Conservation (phyloP, 2,797 vertebrate species). For the Sebastes itinus region DNA sequence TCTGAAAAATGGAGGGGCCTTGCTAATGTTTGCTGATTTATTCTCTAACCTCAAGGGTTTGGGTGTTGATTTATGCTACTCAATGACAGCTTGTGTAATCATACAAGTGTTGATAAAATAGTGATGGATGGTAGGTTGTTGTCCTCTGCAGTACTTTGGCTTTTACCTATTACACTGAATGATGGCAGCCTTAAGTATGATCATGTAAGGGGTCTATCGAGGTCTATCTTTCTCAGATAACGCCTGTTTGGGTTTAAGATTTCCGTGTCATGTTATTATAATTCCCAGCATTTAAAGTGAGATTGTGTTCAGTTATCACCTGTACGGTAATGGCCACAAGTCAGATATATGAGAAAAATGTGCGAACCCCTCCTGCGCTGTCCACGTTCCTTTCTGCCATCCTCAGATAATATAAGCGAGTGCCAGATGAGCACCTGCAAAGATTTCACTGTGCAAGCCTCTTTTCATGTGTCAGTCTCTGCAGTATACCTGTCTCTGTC, state of each 20-base stretch:
- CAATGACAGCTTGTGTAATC: constrained; percentile 69
- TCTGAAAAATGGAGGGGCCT: constrained; percentile 72
- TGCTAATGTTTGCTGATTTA: constrained; percentile 78
- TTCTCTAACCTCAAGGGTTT: constrained; percentile 68
- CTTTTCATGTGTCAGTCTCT: not conserved
- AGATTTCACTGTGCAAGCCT: constrained; percentile 11
- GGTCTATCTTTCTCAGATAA: constrained; percentile 10
- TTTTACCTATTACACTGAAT: constrained; percentile 65
- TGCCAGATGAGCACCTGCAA: constrained; percentile 36
- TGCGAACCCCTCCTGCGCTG: not conserved
- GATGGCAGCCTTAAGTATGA: constrained; percentile 47
- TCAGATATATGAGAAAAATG: constrained; percentile 31
- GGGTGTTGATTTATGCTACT: constrained; percentile 71
- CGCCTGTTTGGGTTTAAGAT: constrained; percentile 3
- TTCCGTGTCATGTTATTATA: constrained; percentile 16
- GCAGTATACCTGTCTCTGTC: not conserved
- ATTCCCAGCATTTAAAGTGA: constrained; percentile 19
- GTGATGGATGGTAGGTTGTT: constrained; percentile 74
- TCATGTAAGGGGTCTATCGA: constrained; percentile 9
- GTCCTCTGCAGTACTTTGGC: constrained; percentile 62
- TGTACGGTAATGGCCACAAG: constrained; percentile 27
- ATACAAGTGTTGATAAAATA: constrained; percentile 79
- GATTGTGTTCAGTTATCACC: constrained; percentile 26
- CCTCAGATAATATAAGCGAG: constrained; percentile 65
- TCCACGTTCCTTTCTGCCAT: constrained; percentile 75